Evolutionary conservation across 2,888 invertebrate species (phyloP).

Genomic region (Polydesmus complanatus): DNA sequence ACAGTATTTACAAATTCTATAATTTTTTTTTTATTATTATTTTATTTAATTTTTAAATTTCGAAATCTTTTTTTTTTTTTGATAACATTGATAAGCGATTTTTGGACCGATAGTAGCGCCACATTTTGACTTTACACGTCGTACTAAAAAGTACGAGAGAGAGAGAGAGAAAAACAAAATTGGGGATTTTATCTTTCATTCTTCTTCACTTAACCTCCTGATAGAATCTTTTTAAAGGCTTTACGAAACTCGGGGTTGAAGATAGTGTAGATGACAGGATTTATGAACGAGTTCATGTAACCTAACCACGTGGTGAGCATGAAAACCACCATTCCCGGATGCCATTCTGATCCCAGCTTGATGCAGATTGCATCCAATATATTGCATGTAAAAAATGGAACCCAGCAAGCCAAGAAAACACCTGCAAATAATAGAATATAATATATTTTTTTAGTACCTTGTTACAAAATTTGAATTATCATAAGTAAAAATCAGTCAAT

Average conservation of each 20-base stretch:
- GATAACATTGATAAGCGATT: background rate
- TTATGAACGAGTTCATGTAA: constrained; percentile 67
- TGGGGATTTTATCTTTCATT: too few species aligned
- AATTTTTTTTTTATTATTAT: too few species aligned
- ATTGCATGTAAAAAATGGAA: constrained; percentile 97
- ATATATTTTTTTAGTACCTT: too few species aligned
- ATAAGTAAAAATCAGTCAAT: too few species aligned
- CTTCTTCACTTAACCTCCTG: constrained; percentile 12
- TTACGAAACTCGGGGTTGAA: constrained; percentile 96
- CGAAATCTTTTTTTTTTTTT: too few species aligned
- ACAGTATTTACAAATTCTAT: too few species aligned
- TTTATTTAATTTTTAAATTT: too few species aligned
- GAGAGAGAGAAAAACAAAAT: background rate
- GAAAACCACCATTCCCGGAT: constrained; percentile 76
- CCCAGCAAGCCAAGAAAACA: constrained; percentile 96
- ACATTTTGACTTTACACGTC: background rate
- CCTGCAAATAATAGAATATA: too few species aligned
- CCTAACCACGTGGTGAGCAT: constrained; percentile 95
- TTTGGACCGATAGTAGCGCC: background rate
- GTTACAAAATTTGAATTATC: too few species aligned
- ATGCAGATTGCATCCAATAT: constrained; percentile 93
- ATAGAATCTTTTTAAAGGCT: constrained; percentile 86
- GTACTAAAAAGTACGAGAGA: background rate
- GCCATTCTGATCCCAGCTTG: constrained; percentile 57
- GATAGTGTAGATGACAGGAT: constrained; percentile 87